Evolutionary conservation across 2,797 vertebrate species (phyloP).

Genomic region (Artibeus jamaicensis): DNA sequence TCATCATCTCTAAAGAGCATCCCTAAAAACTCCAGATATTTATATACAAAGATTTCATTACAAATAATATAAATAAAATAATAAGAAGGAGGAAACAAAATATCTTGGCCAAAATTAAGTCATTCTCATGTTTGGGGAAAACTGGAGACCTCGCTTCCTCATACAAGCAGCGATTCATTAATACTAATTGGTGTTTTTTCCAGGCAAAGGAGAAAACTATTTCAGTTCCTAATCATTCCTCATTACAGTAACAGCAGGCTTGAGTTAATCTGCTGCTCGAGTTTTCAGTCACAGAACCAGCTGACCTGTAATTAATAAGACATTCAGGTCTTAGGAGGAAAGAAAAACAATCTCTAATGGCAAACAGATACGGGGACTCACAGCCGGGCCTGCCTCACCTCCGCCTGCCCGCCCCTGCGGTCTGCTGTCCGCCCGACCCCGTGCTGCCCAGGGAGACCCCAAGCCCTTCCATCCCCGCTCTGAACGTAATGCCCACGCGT

Average conservation of each 20-base stretch:
- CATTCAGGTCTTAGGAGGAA: constrained; percentile 40
- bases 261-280: constrained; percentile 72
- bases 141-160: constrained; percentile 72
- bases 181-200: constrained; percentile 84
- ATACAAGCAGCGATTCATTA: constrained; percentile 82
- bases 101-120: constrained; percentile 81
- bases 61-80: constrained; percentile 44
- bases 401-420: background rate
- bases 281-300: constrained; percentile 60
- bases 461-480: background rate
- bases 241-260: constrained; percentile 80
- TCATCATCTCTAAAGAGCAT: constrained; percentile 70
- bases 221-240: constrained; percentile 80
- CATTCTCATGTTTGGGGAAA: constrained; percentile 79
- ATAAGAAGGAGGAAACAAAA: constrained; percentile 58
- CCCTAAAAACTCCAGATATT: constrained; percentile 67
- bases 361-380: constrained; percentile 25
- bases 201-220: constrained; percentile 71
- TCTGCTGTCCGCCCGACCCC: background rate
- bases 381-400: background rate
- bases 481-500: background rate
- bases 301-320: constrained; percentile 60
- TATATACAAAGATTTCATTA: constrained; percentile 73
- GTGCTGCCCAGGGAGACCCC: background rate
- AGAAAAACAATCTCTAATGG: constrained; percentile 55